phyloP scores from a whole-genome alignment of 2,888 invertebrate genomes.

The Nineta flava region DNA sequence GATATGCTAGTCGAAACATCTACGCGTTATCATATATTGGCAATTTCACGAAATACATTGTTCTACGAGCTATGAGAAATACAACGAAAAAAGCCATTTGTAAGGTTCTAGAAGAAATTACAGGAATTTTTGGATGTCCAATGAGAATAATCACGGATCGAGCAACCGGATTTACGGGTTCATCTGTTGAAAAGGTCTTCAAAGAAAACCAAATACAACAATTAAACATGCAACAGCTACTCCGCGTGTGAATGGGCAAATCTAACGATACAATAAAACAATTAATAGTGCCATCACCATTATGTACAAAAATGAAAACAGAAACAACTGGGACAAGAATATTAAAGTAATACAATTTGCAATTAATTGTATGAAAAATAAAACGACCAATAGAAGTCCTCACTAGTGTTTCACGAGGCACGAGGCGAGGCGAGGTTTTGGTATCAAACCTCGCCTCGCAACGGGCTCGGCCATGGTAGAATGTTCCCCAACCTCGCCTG shows the following conservation, averaged over 20 bases:
- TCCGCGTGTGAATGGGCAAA: neutral
- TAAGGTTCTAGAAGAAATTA: no score
- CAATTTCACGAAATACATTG: neutral
- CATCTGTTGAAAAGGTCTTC: neutral
- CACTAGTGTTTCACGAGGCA: neutral
- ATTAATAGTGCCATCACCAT: neutral
- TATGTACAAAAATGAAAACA: neutral
- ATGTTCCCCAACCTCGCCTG: no score
- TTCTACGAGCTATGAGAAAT: neutral
- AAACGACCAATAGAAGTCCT: neutral
- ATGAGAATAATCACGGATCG: neutral
- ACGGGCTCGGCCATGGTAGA: no score
- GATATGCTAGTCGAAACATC: neutral
- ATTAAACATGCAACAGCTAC: constrained; percentile 1
- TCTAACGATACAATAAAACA: neutral
- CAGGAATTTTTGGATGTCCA: neutral
- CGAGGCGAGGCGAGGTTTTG: no score
- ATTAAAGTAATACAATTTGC: neutral
- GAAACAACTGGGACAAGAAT: neutral
- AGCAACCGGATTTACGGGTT: neutral
- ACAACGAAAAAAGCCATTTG: neutral
- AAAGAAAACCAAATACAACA: constrained; percentile 1
- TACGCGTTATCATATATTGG: neutral
- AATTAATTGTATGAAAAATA: neutral
- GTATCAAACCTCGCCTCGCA: no score